Evolutionary conservation across 2,113 vertebrate genomes (phyloP).

Genomic region (Pachyramphus minor): DNA sequence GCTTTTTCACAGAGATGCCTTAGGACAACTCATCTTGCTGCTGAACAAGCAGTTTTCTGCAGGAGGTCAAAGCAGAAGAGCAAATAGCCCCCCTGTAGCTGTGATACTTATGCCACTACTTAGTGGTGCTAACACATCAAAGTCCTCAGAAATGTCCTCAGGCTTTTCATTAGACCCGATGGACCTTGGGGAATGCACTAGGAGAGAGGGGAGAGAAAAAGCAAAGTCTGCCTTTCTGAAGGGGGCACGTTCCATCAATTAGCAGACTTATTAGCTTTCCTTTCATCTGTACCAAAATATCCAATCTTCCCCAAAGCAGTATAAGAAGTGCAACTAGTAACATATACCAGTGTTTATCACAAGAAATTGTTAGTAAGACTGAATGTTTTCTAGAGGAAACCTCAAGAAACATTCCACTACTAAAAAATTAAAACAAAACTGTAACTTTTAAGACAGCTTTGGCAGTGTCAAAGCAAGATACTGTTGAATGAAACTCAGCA

Average conservation of each 20-base stretch:
- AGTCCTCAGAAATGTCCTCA: background rate
- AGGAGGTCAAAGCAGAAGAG: background rate
- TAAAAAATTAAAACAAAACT: background rate
- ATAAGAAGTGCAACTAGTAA: background rate
- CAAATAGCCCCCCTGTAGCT: background rate
- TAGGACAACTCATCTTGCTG: background rate
- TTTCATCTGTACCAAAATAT: conserved; percentile 8
- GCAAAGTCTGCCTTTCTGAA: background rate
- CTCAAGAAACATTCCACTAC: background rate
- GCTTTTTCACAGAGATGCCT: background rate
- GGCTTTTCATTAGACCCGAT: background rate
- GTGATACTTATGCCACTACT: background rate
- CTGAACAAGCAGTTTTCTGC: background rate
- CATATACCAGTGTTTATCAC: background rate
- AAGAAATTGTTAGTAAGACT: background rate
- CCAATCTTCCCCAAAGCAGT: background rate
- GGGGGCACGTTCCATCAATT: background rate
- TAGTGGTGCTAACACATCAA: background rate
- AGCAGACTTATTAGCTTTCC: background rate
- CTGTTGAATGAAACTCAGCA: background rate
- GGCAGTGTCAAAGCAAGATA: background rate
- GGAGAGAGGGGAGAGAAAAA: background rate
- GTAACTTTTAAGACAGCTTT: background rate
- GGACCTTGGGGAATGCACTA: background rate
- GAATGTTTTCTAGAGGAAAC: background rate